Evolutionary conservation across 2,888 invertebrate genomes (phyloP), one percentile per base, ranked within the genome.

Genomic region (Pseudococcus longispinus): DNA sequence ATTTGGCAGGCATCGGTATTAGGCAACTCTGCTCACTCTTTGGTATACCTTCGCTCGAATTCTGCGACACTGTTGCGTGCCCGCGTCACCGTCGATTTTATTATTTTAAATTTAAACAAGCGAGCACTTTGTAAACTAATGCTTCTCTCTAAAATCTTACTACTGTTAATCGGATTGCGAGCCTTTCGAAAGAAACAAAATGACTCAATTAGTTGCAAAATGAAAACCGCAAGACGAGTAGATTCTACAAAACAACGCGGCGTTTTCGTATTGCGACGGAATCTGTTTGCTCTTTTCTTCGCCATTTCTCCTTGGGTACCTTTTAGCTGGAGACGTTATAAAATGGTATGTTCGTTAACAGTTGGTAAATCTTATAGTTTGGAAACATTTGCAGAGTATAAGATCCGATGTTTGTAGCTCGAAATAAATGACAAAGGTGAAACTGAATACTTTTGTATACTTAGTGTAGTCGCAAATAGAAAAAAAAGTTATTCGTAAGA

Each of bases 141-240:
- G 70, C 70, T 70, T 70, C 70, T 70, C 29, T 18, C 29, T 70
- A 70, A 70, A 29, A 70, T 70, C 70, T 70, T 70, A 70, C 70
- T 65, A 65, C 13, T 29, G 70, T 29, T 70, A 70, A 70, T 70
- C 70, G 70, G 70, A 70, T 70, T 70, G 70, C 70, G 29, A 29
- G 70, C 70, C 26, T 70, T 32, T 0, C 29, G 18, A 70, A 70
- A 70, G 70, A 70, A 70, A 70, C 70, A 70, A 70, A 70, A 70
- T 70, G 70, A 70, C 70, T 70, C 70, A 70, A 70, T 70, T 70
- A 70, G 70, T 70, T 70, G 29, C 37, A 29, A 70, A 70, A 70
- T 70, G 70, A 70, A 70, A 70, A 70, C 70, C 70, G 29, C 70
- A 70, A 70, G 70, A 60, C 60, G 60, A 70, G 70, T 70, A 32